A percentile compares a stretch with the other conserved stretches of the same genome.
These are phyloP conservation scores for Sarcophaga bullata DNA, from an alignment of 1,140 invertebrate genomes.

Conservation along the genomic window DNA sequence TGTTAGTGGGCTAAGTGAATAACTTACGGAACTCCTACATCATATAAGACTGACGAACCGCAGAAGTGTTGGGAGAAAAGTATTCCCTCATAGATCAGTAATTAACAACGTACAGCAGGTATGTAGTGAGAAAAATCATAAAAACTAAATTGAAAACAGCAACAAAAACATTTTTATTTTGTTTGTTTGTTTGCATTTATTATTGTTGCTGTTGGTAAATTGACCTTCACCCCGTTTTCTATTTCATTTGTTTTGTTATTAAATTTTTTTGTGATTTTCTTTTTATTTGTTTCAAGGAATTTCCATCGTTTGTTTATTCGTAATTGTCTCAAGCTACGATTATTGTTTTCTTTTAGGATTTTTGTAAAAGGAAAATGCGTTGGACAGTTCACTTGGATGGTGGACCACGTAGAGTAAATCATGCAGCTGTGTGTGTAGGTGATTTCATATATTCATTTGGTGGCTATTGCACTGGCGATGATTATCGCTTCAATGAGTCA, in stretches of 20 bases:
- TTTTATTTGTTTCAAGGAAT: conserved; percentile 25
- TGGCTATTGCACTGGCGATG: conserved; percentile 84
- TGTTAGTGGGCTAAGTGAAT: background rate
- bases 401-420: conserved; percentile 79
- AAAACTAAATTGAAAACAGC: background rate
- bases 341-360: conserved; percentile 1
- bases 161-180: background rate
- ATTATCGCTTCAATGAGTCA: conserved; percentile 75
- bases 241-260: background rate
- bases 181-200: background rate
- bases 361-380: conserved; percentile 66
- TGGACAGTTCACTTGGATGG: conserved; percentile 88
- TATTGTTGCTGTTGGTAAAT: background rate
- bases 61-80: background rate
- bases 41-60: background rate
- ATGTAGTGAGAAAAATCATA: background rate
- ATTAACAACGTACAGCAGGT: background rate
- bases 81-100: background rate
- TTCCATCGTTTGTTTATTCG: background rate
- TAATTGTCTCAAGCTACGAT: background rate
- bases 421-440: conserved; percentile 86
- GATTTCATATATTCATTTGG: conserved; percentile 90
- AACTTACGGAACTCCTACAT: background rate
- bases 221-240: conserved; percentile 16
- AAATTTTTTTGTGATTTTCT: conserved; percentile 12